Evolutionary conservation across 2,113 vertebrate species (phyloP), one percentile per base, ranked within the genome.

Genomic region (Pica pica): DNA sequence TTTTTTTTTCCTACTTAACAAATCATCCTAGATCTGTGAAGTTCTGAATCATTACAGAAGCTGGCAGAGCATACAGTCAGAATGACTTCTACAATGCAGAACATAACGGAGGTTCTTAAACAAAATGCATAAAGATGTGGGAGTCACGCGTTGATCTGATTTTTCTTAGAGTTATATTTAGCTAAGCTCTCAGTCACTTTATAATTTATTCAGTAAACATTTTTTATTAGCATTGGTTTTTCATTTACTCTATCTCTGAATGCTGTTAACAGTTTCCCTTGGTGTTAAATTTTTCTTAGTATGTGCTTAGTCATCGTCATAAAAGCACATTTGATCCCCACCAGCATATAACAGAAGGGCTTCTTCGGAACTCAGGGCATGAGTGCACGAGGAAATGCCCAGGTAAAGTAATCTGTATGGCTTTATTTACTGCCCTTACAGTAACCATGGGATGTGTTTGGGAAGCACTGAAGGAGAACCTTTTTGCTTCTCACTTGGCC

Each of bases 151-250:
- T 37, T 91, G 79, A 92, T 94, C 68, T 80, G 55, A 41, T 84
- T 92, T 88, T 83, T 90, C 44, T 63, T 49, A 39, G 59, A 68
- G 60, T 83, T 61, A 27, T 71, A 61, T 86, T 90, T 92, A 81
- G 52, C 60, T 86, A 49, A 83, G 23, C 11, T 81, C 37, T 80
- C 24, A 22, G 47, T 81, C 50, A 27, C 39, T 67, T 90, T 49
- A 95, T 90, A 75, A 83, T 56, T 81, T 89, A 53, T 86, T 95
- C 83, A 78, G 55, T 93, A 78, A 64, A 16, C 17, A 37, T 30
- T 82, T 15, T 90, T 91, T 89, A 87, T 90, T 92, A 50, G 19
- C 49, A 65, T 75, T 81, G 80, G 5, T 20, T 84, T 96, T 92
- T 61, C 83, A 93, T 49, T 91, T 77, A 52, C 5, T 70, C 17